A percentile compares a stretch with the other conserved stretches of the same genome.
Evolutionary conservation across 1,140 invertebrate species (phyloP).

Genomic region (Heliconius hewitsoni): DNA sequence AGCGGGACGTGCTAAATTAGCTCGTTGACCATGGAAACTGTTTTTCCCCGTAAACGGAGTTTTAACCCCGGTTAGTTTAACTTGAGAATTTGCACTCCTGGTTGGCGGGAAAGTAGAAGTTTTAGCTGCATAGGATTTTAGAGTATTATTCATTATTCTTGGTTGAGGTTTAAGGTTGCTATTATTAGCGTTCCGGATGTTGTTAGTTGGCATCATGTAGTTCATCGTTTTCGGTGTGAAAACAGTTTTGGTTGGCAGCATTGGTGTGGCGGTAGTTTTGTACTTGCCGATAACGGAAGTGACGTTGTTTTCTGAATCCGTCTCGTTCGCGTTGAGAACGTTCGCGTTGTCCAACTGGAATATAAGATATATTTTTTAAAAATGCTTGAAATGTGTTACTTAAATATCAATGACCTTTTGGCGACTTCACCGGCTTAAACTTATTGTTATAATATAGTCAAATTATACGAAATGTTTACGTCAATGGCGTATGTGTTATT

Average conservation of each 20-base stretch:
- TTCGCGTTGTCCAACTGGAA: slow-evolving; percentile 75
- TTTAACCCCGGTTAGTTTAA: slow-evolving; percentile 61
- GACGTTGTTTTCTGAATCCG: slow-evolving; percentile 73
- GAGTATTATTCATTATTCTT: slow-evolving; percentile 55
- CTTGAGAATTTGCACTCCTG: slow-evolving; percentile 70
- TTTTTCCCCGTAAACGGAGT: slow-evolving; percentile 65
- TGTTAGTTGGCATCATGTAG: slow-evolving; percentile 76
- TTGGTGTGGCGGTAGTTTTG: slow-evolving; percentile 66
- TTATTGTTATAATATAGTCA: no score
- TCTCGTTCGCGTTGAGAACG: slow-evolving; percentile 67
- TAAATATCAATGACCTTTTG: no score
- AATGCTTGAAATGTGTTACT: not conserved
- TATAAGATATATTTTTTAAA: not conserved
- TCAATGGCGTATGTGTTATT: no score
- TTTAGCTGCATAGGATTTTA: slow-evolving; percentile 69
- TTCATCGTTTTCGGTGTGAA: slow-evolving; percentile 65
- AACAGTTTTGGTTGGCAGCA: slow-evolving; percentile 65
- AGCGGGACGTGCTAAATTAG: slow-evolving; percentile 65
- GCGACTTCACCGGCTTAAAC: no score
- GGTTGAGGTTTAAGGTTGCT: slow-evolving; percentile 71
- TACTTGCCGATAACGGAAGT: slow-evolving; percentile 72
- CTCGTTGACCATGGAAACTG: slow-evolving; percentile 73
- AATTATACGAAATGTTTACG: no score
- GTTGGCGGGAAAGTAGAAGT: slow-evolving; percentile 78
- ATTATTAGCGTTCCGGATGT: slow-evolving; percentile 69